Evolutionary conservation across 2,797 vertebrate genomes (phyloP), one percentile per base, ranked within the genome.

Genomic region (Microctenopoma steveboyesi): DNA sequence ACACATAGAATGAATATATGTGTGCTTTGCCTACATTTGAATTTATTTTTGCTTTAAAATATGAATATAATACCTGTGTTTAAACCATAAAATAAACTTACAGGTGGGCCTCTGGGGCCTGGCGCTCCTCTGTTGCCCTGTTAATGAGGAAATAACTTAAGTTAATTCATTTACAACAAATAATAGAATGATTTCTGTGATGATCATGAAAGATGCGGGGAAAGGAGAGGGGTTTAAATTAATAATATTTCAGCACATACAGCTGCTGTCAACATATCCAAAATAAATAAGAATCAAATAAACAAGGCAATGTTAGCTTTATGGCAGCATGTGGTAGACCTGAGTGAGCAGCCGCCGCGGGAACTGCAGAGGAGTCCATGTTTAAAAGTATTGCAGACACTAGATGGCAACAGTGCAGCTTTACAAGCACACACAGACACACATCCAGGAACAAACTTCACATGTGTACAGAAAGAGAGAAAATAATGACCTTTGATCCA

Each of bases 61-160:
- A 2, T 14, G 7, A 43, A 40, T 55, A 4, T 11, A 28, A 14
- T 40, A 1, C 11, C 1, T 61, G 11, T 54, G 48, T 42, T 53
- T 47, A 46, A 25, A 33, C 3, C 5, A 64, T 14, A 28, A 42
- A 37, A 47, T 51, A 0, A 30, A 91, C 94, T 92, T 82, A 94
- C 94, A 39, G 93, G 89, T 30, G 87, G 88, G 15, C 94, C 94
- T 74, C 79, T 86, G 43, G 88, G 84, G 70, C 94, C 94, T 48
- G 93, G 83, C 53, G 82, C 71, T 65, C 94, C 94, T 79, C 92
- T 82, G n/a, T 93, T 91, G 2, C 94, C 94, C 94, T 94, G 85
- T 7, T 56, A 35, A 81, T 2, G 3, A 78, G 10, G 45, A 84
- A 88, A 56, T 43, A 57, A 39, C 16, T 28, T 0, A 3, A 22